phyloP scores from a whole-genome alignment of 2,888 invertebrate genomes.

The Folsomia manolachei region DNA sequence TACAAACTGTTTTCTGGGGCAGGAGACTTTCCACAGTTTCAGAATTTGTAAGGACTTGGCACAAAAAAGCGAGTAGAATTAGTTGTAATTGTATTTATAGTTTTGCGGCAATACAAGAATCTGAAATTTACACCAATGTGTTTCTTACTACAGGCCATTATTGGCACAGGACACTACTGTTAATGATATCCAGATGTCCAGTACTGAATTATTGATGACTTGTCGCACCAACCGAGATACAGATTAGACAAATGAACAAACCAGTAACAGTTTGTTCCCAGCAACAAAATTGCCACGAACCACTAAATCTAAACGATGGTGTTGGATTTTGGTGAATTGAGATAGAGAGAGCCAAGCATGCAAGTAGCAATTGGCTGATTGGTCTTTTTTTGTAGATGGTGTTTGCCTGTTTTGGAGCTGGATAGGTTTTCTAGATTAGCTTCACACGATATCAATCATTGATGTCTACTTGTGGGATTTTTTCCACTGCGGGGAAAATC shows the following conservation, averaged over 20 bases:
- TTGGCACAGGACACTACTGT: neutral
- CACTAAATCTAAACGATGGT: too few relatives aligned
- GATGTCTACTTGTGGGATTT: slow-evolving; percentile 46
- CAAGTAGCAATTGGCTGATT: neutral
- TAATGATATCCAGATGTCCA: neutral
- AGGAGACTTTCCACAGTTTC: too few relatives aligned
- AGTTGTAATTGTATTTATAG: too few relatives aligned
- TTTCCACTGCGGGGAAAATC: slow-evolving; percentile 31
- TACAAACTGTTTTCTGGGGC: too few relatives aligned
- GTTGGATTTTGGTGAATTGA: too few relatives aligned
- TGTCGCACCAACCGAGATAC: too few relatives aligned
- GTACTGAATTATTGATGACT: neutral
- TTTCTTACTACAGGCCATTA: too few relatives aligned
- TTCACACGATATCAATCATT: slow-evolving; percentile 48
- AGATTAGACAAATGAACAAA: neutral
- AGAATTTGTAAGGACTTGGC: too few relatives aligned
- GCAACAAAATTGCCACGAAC: too few relatives aligned
- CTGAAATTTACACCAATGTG: neutral
- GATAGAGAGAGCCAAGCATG: neutral
- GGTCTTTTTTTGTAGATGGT: neutral
- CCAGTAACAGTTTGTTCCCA: too few relatives aligned
- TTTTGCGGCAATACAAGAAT: too few relatives aligned
- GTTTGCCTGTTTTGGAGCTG: neutral
- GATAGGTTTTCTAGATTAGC: slow-evolving; percentile 27
- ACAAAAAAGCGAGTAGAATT: too few relatives aligned